Base-by-base conservation (phyloP, 2,113 vertebrate species). In the Lasiurus cinereus region DNA sequence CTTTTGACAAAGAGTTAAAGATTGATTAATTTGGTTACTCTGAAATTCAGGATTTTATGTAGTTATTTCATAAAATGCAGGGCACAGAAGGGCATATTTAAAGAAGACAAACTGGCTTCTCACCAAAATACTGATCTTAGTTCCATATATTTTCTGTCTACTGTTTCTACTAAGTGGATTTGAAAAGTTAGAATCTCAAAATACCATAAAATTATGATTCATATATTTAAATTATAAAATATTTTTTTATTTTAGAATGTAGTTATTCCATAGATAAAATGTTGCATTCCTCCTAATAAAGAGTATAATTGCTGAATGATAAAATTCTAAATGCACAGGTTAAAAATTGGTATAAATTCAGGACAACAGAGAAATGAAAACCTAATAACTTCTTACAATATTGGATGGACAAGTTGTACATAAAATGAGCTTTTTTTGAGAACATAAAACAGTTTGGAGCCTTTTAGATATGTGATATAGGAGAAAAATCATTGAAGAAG, bases 1-100 rank as follows among this genome's bases (percentile, higher is more conserved):
- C 11, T 90, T 78, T 82, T 89, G 59, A 93, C 31, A 97, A 88
- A 66, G 46, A 92, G 15, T 88, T 62, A 74, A 80, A 92, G n/a
- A 88, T 70, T 43, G 50, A 90, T 86, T 88, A 43, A 91, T 36
- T 91, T 94, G 79, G 86, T 91, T 95, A 69, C 18, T 88, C 59
- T 70, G 31, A 67, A 67, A 67, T 67, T 31, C 64, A 67, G 52
- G 14, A 66, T 96, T 95, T 89, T 64, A 91, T 83, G 18, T 54
- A 88, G 52, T 50, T 84, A 91, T 56, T 96, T 90, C 8, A 83
- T 52, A 78, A 83, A 94, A 91, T 64, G 88, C 88, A 85, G 54
- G 24, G 11, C 33, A 59, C 8, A 10, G 11, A 39, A 43, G 88
- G 31, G 9, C 15, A 91, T 66, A 94, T 79, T 73, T 93, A 86